A percentile compares a stretch with the other conserved stretches of the same genome.
These are phyloP conservation scores for Ectobius pallidus DNA, from an alignment of 2,888 invertebrate species.

Conservation along the genomic window DNA sequence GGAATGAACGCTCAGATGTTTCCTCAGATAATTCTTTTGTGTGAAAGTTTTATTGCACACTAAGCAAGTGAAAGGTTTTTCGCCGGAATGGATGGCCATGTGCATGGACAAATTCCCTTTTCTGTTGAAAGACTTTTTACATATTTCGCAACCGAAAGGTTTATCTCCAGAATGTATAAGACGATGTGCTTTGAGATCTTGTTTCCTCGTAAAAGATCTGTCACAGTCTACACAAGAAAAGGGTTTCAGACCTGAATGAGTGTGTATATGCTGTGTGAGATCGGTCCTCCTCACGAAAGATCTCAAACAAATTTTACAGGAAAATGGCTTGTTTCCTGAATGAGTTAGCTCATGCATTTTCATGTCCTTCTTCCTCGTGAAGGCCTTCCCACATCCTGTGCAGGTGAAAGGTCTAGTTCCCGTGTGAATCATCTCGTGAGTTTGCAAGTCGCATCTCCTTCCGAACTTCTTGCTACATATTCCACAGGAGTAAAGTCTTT, in stretches of 20 bases:
- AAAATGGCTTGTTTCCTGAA: not conserved
- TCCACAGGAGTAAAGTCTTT: not conserved
- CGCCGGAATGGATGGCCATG: not conserved
- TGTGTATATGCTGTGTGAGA: not conserved
- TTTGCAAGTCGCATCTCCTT: not conserved
- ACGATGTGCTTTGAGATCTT: not conserved
- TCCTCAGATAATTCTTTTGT: no score
- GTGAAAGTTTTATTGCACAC: slow-evolving; percentile 4
- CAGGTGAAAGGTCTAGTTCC: not conserved
- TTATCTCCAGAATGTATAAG: not conserved
- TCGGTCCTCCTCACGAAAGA: not conserved
- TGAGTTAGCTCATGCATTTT: not conserved
- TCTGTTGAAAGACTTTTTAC: not conserved
- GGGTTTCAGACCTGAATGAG: not conserved
- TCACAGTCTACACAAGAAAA: not conserved
- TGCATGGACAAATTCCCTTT: not conserved
- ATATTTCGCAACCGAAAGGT: slow-evolving; percentile 1
- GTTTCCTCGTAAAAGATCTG: not conserved
- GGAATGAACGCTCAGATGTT: no score
- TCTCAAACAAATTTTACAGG: not conserved
- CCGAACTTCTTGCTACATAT: not conserved
- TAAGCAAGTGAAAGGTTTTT: not conserved
- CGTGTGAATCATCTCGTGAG: not conserved
- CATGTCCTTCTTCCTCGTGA: not conserved
- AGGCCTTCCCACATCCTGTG: not conserved